phyloP scores from a whole-genome alignment of 1,140 invertebrate species.

The Elymnias hypermnestra region DNA sequence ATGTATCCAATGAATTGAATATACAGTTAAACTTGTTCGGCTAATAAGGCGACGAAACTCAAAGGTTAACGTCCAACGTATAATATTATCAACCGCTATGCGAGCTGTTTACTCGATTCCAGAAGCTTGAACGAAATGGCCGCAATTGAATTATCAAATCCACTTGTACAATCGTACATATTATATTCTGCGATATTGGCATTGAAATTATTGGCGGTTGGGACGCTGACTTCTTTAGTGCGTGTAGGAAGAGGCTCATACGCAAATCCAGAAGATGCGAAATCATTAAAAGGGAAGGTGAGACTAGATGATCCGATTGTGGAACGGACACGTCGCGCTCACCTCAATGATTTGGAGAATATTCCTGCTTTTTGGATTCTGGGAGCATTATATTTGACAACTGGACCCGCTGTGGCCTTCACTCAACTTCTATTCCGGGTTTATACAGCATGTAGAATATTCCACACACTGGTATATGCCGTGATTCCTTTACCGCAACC shows the following conservation, averaged over 20 bases:
- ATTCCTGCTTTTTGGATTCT: constrained; percentile 82
- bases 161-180: constrained; percentile 67
- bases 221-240: constrained; percentile 63
- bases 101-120: constrained; percentile 3
- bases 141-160: constrained; percentile 42
- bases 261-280: constrained; percentile 55
- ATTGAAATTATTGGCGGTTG: constrained; percentile 74
- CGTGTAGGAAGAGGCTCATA: constrained; percentile 55
- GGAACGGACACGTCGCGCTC: constrained; percentile 78
- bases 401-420: constrained; percentile 71
- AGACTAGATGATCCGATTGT: constrained; percentile 73
- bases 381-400: constrained; percentile 79
- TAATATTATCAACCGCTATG: constrained; percentile 4
- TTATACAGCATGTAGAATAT: constrained; percentile 77
- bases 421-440: constrained; percentile 78
- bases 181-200: constrained; percentile 75
- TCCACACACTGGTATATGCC: constrained; percentile 82
- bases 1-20: no score
- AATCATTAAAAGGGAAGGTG: constrained; percentile 53
- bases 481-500: constrained; percentile 54
- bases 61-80: background rate
- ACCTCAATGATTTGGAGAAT: constrained; percentile 87
- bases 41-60: background rate
- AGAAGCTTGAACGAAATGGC: constrained; percentile 42
- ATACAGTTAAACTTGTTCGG: background rate